Evolutionary conservation across 2,888 invertebrate genomes (phyloP), one percentile per base, ranked within the genome.

Genomic region (Flabesymbios commensalis): DNA sequence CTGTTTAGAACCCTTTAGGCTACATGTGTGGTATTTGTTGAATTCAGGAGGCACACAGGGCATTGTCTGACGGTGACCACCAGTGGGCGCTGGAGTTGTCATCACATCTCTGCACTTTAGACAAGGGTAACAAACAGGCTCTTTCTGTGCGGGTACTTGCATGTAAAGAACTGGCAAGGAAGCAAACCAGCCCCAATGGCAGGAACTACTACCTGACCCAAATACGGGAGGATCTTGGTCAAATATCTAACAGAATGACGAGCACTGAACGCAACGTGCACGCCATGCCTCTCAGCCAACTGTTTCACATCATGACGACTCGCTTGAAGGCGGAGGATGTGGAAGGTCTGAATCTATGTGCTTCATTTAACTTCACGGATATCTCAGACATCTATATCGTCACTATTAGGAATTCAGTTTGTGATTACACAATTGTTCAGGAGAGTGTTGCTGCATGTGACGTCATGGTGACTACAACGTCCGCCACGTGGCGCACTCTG

Each of bases 41-140:
- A n/a, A n/a, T n/a, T n/a, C 28, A 14, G 43, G 43, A 17, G 14
- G 73, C 74, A 2, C 55, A 64, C 41, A 55, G 63, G n/a, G 76
- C 76, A 22, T 53, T 72, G 14, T 54, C 65, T 10, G 56, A 65
- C 2, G 56, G 65, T n/a, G 75, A 76, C 54, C 71, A 66, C 48
- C 74, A 74, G 53, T 77, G 77, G 77, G 73, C 74, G 14, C 63
- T 77, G 29, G 72, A 75, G 61, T 59, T 77, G 5, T 67, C 72
- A 1, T 67, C 72, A 1, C 61, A 71, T 52, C 64, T 72, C 1
- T 39, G 70, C 7, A 52, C 55, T 22, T 49, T 61, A 14, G 63
- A 72, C 52, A 59, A 68, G 24, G 33, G 49, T 43, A 57, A 74
- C 33, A 56, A 39, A 17, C 42, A 58, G 17, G 75, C 75, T 10